phyloP scores from a whole-genome alignment of 2,888 invertebrate species.

The Drosophila subquinaria region DNA sequence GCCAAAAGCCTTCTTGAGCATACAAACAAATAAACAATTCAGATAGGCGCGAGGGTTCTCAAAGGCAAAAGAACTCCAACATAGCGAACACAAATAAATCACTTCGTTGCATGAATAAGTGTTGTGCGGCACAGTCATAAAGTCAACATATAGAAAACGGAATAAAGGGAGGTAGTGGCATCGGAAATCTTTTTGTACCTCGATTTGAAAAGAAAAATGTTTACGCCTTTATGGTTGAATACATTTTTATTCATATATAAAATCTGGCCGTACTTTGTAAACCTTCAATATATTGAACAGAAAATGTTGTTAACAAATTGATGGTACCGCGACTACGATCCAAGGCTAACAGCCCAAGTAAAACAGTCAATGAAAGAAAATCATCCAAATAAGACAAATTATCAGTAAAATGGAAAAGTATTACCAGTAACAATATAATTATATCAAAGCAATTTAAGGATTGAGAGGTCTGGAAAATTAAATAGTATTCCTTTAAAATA shows the following conservation, averaged over 20 bases:
- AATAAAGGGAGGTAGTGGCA: slow-evolving; percentile 1
- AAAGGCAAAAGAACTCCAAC: slow-evolving; percentile 50
- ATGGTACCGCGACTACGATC: slow-evolving; percentile 26
- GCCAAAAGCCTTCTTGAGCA: slow-evolving; percentile 48
- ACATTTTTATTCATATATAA: slow-evolving; percentile 67
- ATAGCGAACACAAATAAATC: slow-evolving; percentile 76
- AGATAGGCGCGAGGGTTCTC: slow-evolving; percentile 11
- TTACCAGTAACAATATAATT: slow-evolving; percentile 49
- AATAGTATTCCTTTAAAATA: slow-evolving; percentile 55
- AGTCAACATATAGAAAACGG: slow-evolving; percentile 45
- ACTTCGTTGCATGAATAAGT: slow-evolving; percentile 63
- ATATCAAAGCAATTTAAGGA: slow-evolving; percentile 22
- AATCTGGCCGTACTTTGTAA: slow-evolving; percentile 16
- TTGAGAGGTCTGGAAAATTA: slow-evolving; percentile 36
- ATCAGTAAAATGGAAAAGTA: slow-evolving; percentile 69
- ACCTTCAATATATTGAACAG: slow-evolving; percentile 53
- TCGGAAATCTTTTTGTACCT: slow-evolving; percentile 18
- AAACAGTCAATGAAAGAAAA: slow-evolving; percentile 25
- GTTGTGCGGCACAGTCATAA: slow-evolving; percentile 61
- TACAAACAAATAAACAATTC: slow-evolving; percentile 67
- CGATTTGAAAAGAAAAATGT: slow-evolving; percentile 61
- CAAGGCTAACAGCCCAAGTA: slow-evolving; percentile 12
- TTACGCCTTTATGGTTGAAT: slow-evolving; percentile 76
- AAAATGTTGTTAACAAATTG: slow-evolving; percentile 48
- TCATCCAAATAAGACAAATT: slow-evolving; percentile 55